Base-by-base conservation (phyloP, 64 coral and sea anemone species). In the Platygyra sinensis region DNA sequence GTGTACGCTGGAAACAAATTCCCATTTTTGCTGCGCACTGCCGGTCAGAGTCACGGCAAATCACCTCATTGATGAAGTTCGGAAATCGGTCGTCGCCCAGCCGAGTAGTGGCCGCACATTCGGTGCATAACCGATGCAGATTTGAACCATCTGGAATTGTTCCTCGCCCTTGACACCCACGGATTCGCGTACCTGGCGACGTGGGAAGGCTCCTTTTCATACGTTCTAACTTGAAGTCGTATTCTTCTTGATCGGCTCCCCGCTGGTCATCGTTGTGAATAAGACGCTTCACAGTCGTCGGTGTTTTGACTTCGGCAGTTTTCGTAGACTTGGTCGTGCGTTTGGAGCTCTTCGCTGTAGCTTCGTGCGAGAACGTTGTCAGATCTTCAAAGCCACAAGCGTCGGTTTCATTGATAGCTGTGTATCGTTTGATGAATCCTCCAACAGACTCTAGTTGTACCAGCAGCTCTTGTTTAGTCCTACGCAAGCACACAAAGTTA, bases 21-120 rank as follows among this genome's bases (percentile, higher is more conserved):
- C 76, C 76, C 76, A 79, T 79, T 9, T 57, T 79, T 12, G 76
- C 76, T 25, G 76, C 76, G 15, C 76, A 79, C 12, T 79, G 76
- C 11, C 28, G 76, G 51, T 79, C 76, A 4, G 3, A 30, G 51
- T 79, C 76, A 10, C 25, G 49, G 14, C 51, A 55, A 55, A 55
- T 79, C 12, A 57, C 76, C 59, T 77, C 74, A 24, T 77, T 77
- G 5, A 77, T 77, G 74, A 50, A 77, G 2, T 24, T 77, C 10
- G 74, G 74, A 22, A 77, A 77, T 50, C 22, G 36, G 22, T 77
- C 74, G 33, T 77, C 39, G 39, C 38, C 16, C 22, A 77, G 74
- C 6, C 39, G 33, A 0, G 74, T 77, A 36, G 74, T 77, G 18
- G 74, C 74, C 22, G 74, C 15, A 24, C 74, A 77, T 50, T 77